Base-by-base conservation (phyloP, 2,888 invertebrate species). In the Orthosia cruda region DNA sequence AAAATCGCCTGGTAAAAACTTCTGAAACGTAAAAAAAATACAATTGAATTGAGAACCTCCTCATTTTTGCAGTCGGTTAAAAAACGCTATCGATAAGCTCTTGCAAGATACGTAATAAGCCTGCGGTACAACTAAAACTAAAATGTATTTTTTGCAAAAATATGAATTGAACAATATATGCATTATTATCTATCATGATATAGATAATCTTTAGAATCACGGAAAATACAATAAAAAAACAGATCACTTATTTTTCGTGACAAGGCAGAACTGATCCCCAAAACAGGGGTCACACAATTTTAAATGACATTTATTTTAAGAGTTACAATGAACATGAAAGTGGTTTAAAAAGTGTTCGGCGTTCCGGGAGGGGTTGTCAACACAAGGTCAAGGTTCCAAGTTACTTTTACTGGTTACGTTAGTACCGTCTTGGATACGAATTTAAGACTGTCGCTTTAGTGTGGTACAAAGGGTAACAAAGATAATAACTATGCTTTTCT, bases 341-440 rank as follows among this genome's bases (percentile, higher is more conserved):
- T 66, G 64, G 67, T 73, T 80, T 77, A 67, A 65, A 77, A 77
- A 81, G 57, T 62, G 13, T 45, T 54, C 9, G 84, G 70, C 58
- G 77, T 74, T 66, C 61, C 50, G 32, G 49, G 16, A 40, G 74
- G 50, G 58, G 62, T 72, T 66, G 58, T 81, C 69, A 70, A 81
- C 71, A 63, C 74, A 52, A 57, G 64, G 67, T 84, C 87, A 86
- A 86, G 86, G 88, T 66, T 63, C 3, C 23, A 11, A 81, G 74
- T 84, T 86, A 83, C 74, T 86, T 87, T 87, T 89, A 89, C 84
- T 84, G 83, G 67, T 64, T 54, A 57, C 64, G 71, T 86, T 88
- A 83, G 80, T 80, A 54, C 77, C 80, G 74, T 78, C 71, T 80
- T 49, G 87, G 81, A 80, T 75, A 79, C 26, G 70, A 73, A 83